Base-by-base conservation (phyloP, 2,888 invertebrate genomes). In the Anoncus sp. region DNA sequence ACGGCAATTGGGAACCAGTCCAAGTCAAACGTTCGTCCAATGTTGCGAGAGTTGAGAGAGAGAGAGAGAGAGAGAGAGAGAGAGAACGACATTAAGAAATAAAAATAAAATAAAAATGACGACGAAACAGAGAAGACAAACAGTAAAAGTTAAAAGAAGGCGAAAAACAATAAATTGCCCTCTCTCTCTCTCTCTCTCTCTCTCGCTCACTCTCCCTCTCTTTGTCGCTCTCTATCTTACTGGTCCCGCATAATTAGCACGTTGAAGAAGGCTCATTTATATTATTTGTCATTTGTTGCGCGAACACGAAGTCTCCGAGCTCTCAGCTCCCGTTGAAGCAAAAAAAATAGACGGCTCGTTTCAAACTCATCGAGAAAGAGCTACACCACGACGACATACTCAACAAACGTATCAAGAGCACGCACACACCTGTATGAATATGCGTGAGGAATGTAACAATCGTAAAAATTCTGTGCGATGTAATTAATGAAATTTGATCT, bases 1-100 rank as follows among this genome's bases (percentile, higher is more conserved):
- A 51, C 81, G 80, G 89, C 89, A 89, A 90, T 89, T 90, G 90
- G 90, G 90, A 90, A 85, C 81, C 77, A 82, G 86, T 89, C 89
- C 90, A 90, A 89, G 83, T 87, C 85, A 86, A 86, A 84, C 85
- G 83, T 82, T 80, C 67, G 51, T 71, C 66, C 81, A 75, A 83
- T 80, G 77, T 75, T 75, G 40, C 71, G 40, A 45, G 51, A 66
- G 49, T 22, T 22, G 31, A 35, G 76, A 75, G 73, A 65, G 67
- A 72, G 79, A 69, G 57, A 51, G 31, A 38, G 73, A 62, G 59
- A n/a, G 31, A 35, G 76, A 75, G 73, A 65, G 67, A 72, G 79
- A 69, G 57, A 51, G 31, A 38, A n/a, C n/a, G n/a, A n/a, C n/a
- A n/a, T n/a, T n/a, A n/a, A n/a, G 73, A 62, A 53, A 27, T 31